Conservation (phyloP, 2,113 vertebrate genomes). For the Tragelaphus imberbis region DNA sequence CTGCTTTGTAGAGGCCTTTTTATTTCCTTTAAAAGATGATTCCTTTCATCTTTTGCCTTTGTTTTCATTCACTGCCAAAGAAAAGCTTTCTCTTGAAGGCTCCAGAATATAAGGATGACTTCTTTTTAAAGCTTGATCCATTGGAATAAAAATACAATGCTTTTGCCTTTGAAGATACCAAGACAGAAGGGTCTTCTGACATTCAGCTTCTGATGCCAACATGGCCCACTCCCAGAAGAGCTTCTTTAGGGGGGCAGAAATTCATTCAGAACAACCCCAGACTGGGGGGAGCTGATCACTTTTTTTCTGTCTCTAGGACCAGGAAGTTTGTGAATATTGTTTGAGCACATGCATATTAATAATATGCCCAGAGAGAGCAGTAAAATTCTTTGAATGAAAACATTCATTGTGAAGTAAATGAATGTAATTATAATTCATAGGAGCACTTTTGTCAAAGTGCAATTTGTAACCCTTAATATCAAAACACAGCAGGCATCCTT, state of each 20-base stretch:
- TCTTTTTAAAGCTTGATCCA: conserved; percentile 9
- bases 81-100: conserved; percentile 45
- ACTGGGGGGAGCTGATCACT: background rate
- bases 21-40: conserved; percentile 45
- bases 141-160: conserved; percentile 7
- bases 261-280: background rate
- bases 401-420: conserved; percentile 42
- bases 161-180: conserved; percentile 46
- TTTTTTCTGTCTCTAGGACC: background rate
- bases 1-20: conserved; percentile 42
- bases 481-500: conserved; percentile 47
- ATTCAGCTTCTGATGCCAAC: background rate
- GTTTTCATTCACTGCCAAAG: conserved; percentile 58
- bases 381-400: conserved; percentile 64
- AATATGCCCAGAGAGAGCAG: conserved; percentile 46
- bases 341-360: conserved; percentile 42
- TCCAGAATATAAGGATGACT: conserved; percentile 6
- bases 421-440: conserved; percentile 65
- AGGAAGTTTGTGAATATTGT: conserved; percentile 52
- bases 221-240: background rate
- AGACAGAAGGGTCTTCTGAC: conserved; percentile 15
- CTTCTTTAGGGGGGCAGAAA: background rate
- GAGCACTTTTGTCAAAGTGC: conserved; percentile 13
- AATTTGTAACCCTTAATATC: conserved; percentile 62
- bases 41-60: conserved; percentile 56